These are phyloP conservation scores for Equus przewalskii DNA, from an alignment of 2,113 vertebrate species.

Conservation along the genomic window DNA sequence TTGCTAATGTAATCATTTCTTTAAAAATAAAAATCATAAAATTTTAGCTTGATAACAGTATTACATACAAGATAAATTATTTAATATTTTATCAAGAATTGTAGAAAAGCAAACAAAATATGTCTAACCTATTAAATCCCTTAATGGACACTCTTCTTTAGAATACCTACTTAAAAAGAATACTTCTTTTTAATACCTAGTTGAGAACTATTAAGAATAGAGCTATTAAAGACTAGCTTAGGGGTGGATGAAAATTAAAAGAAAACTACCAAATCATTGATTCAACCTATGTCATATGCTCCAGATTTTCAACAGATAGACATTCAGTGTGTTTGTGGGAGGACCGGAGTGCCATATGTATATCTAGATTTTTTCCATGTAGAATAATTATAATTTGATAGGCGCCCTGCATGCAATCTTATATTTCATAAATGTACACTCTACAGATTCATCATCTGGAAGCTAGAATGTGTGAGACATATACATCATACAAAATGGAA, in stretches of 20 bases:
- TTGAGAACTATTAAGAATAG: neutral
- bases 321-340: conserved; percentile 75
- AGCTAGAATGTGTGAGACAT: conserved; percentile 67
- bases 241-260: neutral
- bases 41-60: neutral
- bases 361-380: conserved; percentile 80
- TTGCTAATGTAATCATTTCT: neutral
- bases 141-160: neutral
- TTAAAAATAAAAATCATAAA: neutral
- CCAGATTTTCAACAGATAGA: conserved; percentile 74
- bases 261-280: neutral
- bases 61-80: neutral
- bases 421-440: conserved; percentile 58
- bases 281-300: conserved; percentile 78
- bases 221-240: neutral
- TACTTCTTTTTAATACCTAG: too few relatives aligned
- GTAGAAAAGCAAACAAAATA: neutral
- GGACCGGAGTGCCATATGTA: conserved; percentile 68
- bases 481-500: conserved; percentile 60
- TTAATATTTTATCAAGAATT: neutral
- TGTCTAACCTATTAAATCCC: neutral
- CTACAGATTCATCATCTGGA: conserved; percentile 60
- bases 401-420: conserved; percentile 65
- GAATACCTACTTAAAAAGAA: neutral
- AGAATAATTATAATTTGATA: conserved; percentile 85